Evolutionary conservation across 2,888 invertebrate genomes (phyloP), one percentile per base, ranked within the genome.

Genomic region (Anodontia alba): DNA sequence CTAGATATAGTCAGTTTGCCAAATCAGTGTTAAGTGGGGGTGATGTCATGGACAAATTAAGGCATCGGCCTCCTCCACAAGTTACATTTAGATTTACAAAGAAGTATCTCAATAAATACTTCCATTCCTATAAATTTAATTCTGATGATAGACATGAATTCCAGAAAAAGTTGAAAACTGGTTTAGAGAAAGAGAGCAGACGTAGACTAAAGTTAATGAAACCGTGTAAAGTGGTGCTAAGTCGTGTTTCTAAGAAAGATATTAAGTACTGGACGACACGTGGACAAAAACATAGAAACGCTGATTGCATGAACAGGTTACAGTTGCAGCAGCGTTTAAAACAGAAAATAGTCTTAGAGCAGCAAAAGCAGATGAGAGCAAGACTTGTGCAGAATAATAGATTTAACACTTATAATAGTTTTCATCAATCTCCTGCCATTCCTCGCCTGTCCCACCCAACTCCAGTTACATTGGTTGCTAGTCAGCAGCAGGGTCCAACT

Each of bases 51-150:
- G 89, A 88, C 33, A 90, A 89, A 73, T 76, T 91, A 33, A 69
- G 91, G 36, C 74, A 86, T 77, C 73, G 90, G 31, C 86, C 86
- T 0, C 77, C 77, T 20, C 88, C 90, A 33, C 89, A 88, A 38
- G 73, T 90, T 10, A 90, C 89, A 0, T 90, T 86, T 79, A 85
- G 80, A 62, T 87, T 85, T 36, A 88, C 81, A 36, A 90, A 89
- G 62, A 83, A 83, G 57, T 84, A 87, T 54, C 76, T 84, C 0
- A 78, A 84, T 20, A 87, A 76, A 20, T 87, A 86, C 81, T 83
- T 74, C 36, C 90, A 91, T 78, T 81, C 76, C 54, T 90, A 87
- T 76, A 91, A 90, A 73, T 91, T 91, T 66, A 87, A 86, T 73
- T 80, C 74, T 43, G 79, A 51, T 17, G 87, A 90, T 43, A 76